A percentile compares a stretch with the other conserved stretches of the same genome.
These are phyloP conservation scores for Corythornis cristatus DNA, from an alignment of 2,113 vertebrate species.

Conservation along the genomic window DNA sequence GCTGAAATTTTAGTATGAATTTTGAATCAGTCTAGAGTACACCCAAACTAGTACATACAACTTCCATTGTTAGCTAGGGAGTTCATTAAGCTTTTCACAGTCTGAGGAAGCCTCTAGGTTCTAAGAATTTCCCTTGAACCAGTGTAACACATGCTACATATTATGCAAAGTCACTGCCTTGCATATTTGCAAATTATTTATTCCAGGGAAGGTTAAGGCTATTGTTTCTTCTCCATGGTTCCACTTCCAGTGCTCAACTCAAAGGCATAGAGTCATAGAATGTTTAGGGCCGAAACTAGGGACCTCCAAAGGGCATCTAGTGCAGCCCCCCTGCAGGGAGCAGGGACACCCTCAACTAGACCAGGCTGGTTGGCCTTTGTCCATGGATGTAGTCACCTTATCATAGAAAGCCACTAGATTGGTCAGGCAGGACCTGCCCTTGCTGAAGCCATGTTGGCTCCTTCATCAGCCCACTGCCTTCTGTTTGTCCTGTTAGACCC, in stretches of 20 bases:
- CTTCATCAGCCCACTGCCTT: no score
- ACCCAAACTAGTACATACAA: neutral
- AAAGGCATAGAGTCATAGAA: neutral
- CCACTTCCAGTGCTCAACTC: neutral
- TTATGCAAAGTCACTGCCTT: neutral
- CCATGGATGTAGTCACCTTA: no score
- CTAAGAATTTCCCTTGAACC: neutral
- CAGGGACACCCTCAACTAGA: no score
- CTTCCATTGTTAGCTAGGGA: neutral
- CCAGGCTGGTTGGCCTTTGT: no score
- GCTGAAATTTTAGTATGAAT: neutral
- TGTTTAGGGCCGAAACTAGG: no score
- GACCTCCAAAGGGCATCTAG: no score
- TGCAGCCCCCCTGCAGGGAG: no score
- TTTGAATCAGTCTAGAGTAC: neutral
- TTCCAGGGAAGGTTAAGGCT: neutral
- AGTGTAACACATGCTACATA: accelerated
- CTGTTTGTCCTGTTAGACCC: no score
- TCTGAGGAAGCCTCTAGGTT: neutral
- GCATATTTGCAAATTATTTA: neutral
- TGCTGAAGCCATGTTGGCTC: no score
- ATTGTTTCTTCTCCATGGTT: neutral
- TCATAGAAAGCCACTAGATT: no score
- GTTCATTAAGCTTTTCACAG: neutral
- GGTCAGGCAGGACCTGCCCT: no score